phyloP scores from a whole-genome alignment of 2,113 vertebrate species.

The Echinops telfairi region DNA sequence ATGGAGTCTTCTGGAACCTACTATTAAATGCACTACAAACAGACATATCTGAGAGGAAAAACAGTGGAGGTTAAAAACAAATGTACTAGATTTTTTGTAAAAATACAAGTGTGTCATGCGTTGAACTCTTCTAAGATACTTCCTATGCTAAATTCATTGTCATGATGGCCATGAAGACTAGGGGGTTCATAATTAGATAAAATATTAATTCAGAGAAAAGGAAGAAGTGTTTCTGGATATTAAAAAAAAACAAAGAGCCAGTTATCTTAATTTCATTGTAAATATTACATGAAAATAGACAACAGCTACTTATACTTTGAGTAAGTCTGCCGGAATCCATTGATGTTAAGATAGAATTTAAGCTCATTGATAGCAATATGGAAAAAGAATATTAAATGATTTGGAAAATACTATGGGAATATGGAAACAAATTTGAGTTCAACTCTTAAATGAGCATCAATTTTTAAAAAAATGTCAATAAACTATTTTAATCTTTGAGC shows the following conservation, averaged over 20 bases:
- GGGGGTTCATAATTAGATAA: neutral
- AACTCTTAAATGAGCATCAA: neutral
- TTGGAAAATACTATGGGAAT: neutral
- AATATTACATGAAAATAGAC: neutral
- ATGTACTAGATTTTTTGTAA: neutral
- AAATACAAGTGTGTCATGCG: neutral
- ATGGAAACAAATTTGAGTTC: neutral
- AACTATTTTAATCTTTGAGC: neutral
- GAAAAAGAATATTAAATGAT: neutral
- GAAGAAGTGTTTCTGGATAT: neutral
- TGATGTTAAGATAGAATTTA: too few species aligned
- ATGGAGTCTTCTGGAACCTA: neutral
- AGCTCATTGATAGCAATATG: neutral
- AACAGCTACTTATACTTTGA: neutral
- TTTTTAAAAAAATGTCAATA: neutral
- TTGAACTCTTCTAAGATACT: neutral
- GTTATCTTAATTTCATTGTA: neutral
- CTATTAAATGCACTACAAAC: neutral
- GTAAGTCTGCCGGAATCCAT: neutral
- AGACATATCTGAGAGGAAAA: neutral
- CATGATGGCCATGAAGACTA: neutral
- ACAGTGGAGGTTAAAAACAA: neutral
- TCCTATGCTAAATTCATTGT: neutral
- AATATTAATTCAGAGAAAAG: conserved; percentile 24
- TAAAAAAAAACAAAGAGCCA: neutral